Conservation (phyloP, 2,113 vertebrate species). For the Otis tarda region DNA sequence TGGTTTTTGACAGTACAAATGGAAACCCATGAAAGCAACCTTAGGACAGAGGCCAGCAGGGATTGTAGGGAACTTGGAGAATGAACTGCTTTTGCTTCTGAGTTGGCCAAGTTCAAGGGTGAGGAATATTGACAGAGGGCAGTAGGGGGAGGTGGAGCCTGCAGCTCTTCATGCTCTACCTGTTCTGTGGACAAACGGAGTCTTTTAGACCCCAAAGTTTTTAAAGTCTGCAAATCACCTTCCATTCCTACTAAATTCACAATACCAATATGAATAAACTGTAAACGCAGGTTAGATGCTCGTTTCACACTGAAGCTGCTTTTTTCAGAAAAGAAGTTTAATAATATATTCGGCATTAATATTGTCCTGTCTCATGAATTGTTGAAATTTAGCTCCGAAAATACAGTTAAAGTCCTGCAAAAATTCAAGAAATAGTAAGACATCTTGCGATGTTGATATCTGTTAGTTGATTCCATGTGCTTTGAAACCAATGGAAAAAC, state of each 20-base stretch:
- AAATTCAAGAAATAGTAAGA: not conserved
- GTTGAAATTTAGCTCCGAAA: not conserved
- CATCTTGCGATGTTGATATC: not conserved
- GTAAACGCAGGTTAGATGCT: not conserved
- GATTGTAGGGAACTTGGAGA: conserved; percentile 12
- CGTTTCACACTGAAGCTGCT: not conserved
- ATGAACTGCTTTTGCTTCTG: not conserved
- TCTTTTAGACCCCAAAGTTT: not conserved
- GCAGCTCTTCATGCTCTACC: not conserved
- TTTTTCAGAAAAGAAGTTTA: not conserved
- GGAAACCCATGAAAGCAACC: conserved; percentile 51
- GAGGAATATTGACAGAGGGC: not conserved
- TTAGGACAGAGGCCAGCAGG: conserved; percentile 32
- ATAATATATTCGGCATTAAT: not conserved
- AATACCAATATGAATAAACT: not conserved
- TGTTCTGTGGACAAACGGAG: not conserved
- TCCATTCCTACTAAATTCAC: not conserved
- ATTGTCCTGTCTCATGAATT: not conserved
- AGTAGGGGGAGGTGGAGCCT: not conserved
- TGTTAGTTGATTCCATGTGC: not conserved
- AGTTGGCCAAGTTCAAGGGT: not conserved
- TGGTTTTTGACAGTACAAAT: conserved; percentile 63
- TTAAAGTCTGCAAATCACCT: not conserved
- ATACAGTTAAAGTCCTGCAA: not conserved
- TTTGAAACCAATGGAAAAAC: not conserved